A percentile compares a stretch with the other conserved stretches of the same genome.
phyloP scores from a whole-genome alignment of 2,797 vertebrate genomes.

The Borostomias antarcticus region DNA sequence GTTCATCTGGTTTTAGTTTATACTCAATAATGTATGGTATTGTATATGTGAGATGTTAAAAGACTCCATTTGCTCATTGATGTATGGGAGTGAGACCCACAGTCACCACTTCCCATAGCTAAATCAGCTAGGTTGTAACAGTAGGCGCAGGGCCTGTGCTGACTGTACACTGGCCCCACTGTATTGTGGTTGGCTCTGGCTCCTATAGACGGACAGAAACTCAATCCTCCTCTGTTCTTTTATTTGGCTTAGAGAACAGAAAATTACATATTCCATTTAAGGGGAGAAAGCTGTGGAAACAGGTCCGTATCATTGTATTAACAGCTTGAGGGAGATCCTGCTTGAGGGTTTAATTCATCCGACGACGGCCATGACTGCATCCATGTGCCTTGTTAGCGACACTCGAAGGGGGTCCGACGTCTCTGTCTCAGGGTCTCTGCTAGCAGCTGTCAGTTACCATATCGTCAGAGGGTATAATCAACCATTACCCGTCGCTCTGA shows the following conservation, averaged over 20 bases:
- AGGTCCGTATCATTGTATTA: slow-evolving; percentile 38
- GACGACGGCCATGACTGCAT: slow-evolving; percentile 18
- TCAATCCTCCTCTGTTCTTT: slow-evolving; percentile 50
- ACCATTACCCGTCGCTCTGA: slow-evolving; percentile 40
- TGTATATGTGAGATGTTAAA: slow-evolving; percentile 17
- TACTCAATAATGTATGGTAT: not conserved
- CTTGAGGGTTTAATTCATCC: slow-evolving; percentile 40
- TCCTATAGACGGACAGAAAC: slow-evolving; percentile 43
- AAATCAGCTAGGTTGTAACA: not conserved
- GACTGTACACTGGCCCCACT: slow-evolving; percentile 12
- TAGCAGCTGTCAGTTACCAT: slow-evolving; percentile 35
- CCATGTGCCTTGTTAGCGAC: slow-evolving; percentile 35
- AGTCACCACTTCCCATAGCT: slow-evolving; percentile 1
- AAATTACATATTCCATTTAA: slow-evolving; percentile 41
- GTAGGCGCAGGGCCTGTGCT: slow-evolving; percentile 7
- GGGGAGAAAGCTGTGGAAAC: slow-evolving; percentile 26
- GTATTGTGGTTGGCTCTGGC: slow-evolving; percentile 55
- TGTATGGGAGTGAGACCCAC: not conserved
- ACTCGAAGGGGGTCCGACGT: slow-evolving; percentile 21
- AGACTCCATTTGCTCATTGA: slow-evolving; percentile 7
- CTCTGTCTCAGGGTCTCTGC: slow-evolving; percentile 17
- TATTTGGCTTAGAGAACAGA: slow-evolving; percentile 47
- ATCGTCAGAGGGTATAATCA: slow-evolving; percentile 25
- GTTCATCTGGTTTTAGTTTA: not conserved
- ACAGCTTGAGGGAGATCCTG: slow-evolving; percentile 37